phyloP scores from a whole-genome alignment of 2,888 invertebrate species.

The Aquatica leii region DNA sequence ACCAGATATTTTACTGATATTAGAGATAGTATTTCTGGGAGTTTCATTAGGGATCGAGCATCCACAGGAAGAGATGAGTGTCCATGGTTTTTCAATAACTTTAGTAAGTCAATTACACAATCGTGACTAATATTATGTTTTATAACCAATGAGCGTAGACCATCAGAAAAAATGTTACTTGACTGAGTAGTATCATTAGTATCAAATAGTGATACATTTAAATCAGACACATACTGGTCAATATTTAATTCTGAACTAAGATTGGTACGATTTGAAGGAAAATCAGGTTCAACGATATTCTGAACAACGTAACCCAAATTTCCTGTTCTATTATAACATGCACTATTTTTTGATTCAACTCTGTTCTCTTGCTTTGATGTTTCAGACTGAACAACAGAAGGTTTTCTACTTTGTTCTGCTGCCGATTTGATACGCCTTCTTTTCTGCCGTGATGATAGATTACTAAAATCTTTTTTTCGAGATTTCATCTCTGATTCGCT shows the following conservation, averaged over 20 bases:
- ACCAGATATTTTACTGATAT: slow-evolving; percentile 5
- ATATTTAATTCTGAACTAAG: not conserved
- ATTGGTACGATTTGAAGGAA: not conserved
- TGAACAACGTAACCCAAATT: not conserved
- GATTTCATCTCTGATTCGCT: not conserved
- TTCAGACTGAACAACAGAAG: too few relatives aligned
- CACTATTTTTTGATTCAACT: too few relatives aligned
- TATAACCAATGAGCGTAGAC: not conserved
- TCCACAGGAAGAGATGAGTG: not conserved
- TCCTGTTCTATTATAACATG: too few relatives aligned
- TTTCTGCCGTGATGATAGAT: too few relatives aligned
- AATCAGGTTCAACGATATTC: not conserved
- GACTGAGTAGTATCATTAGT: not conserved
- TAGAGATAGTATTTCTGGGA: not conserved
- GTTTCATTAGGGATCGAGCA: slow-evolving; percentile 3
- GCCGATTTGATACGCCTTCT: too few relatives aligned
- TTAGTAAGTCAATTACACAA: slow-evolving; percentile 1
- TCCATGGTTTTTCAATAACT: slow-evolving; percentile 1
- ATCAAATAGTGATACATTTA: slow-evolving; percentile 4
- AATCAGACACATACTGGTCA: not conserved
- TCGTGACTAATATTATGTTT: not conserved
- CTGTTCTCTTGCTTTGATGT: too few relatives aligned
- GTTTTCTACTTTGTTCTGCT: too few relatives aligned
- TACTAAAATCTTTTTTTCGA: too few relatives aligned
- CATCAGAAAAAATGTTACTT: not conserved